Evolutionary conservation across 2,888 invertebrate species (phyloP).

Genomic region (Aphodius granarius): DNA sequence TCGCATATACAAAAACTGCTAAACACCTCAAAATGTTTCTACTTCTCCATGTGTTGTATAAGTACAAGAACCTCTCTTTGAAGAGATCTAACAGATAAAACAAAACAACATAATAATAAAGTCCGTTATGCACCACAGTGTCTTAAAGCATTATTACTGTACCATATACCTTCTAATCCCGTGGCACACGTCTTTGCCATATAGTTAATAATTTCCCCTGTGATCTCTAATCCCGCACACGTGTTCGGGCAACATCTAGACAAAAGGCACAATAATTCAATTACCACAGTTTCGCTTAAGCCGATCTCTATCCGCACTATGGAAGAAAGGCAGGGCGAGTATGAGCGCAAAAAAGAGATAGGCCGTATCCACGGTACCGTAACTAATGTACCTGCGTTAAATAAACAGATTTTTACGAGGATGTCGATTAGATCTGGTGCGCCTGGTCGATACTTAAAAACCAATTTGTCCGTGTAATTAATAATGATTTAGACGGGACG

Average conservation of each 20-base stretch:
- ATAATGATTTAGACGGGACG: slow-evolving; percentile 4
- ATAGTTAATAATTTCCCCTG: background rate
- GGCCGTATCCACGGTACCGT: background rate
- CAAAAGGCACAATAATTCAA: background rate
- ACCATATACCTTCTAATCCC: background rate
- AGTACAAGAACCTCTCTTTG: too few relatives aligned
- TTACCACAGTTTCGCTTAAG: background rate
- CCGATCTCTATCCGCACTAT: background rate
- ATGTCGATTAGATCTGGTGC: background rate
- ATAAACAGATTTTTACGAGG: background rate
- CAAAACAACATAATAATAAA: too few relatives aligned
- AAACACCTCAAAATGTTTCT: too few relatives aligned
- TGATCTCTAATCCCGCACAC: background rate
- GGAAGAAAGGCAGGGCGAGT: background rate
- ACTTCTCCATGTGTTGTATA: too few relatives aligned
- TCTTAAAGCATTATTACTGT: background rate
- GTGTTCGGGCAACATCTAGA: background rate
- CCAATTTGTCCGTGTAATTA: slow-evolving; percentile 11
- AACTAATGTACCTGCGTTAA: background rate
- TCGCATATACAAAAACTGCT: too few relatives aligned
- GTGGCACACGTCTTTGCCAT: background rate
- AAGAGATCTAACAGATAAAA: too few relatives aligned
- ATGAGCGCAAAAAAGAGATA: background rate
- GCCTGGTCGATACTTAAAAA: slow-evolving; percentile 1
- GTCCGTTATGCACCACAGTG: too few relatives aligned